Evolutionary conservation across 2,888 invertebrate species (phyloP), one percentile per base, ranked within the genome.

Genomic region (Nematopogon swammerdamellus): DNA sequence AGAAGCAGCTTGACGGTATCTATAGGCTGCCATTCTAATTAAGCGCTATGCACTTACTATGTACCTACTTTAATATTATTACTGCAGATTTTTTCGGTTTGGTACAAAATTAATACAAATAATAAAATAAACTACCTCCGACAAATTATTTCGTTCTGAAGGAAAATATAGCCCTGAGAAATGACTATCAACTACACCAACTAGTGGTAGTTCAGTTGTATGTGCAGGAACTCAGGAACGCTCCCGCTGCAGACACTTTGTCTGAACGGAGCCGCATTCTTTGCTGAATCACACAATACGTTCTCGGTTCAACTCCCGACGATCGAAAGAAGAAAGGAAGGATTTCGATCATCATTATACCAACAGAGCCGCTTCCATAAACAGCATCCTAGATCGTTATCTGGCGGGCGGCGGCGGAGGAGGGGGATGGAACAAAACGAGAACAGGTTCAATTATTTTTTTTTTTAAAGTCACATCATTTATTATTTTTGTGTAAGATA

Each of bases 391-490:
- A 59, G 77, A 77, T 77, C 70, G 68, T 75, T 77, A 77, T 77
- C 77, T 66, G 61, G 6, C 36, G 8, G 36, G 25, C 25, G 25
- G 25, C 25, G 25, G 25, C 25, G 10, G n/a, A n/a, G n/a, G n/a
- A n/a, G n/a, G 5, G 36, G 36, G 11, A 36, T 14, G 36, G 36
- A 36, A 36, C 36, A 36, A 36, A 36, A 36, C 60, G 63, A 67
- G 73, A 75, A 72, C 77, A 79, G 79, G 77, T 79, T 76, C 72
- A 70, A 69, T 68, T 70, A 65, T 69, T 76, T 79, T 76, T 76
- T 79, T 76, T 72, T 72, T 70, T 63, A 60, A 52, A 66, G 68
- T 68, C 64, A 68, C 71, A 72, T 77, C 76, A 76, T 79, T 79
- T 77, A 77, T 77, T 79, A 77, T 77, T 71, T 75, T n/a, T 70